phyloP scores from a whole-genome alignment of 2,113 vertebrate genomes.

The Marmota flaviventris region DNA sequence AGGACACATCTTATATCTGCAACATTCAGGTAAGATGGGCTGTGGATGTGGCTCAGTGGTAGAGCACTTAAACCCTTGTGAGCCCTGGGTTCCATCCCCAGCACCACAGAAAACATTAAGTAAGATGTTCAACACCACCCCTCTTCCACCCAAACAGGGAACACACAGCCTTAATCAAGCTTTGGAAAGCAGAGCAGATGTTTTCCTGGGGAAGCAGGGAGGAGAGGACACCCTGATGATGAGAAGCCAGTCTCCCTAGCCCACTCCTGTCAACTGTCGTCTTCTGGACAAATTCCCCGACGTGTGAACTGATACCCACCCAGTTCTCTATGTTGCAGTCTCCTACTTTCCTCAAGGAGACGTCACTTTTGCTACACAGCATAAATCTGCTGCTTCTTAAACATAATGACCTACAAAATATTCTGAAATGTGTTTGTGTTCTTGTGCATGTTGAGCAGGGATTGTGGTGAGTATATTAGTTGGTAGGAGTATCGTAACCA shows the following conservation, averaged over 20 bases:
- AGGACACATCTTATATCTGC: not conserved
- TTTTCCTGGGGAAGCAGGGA: too few species aligned
- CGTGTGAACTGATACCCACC: not conserved
- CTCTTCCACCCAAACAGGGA: not conserved
- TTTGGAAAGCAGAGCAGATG: too few species aligned
- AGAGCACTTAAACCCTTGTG: too few species aligned
- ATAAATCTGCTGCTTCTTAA: not conserved
- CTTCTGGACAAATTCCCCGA: too few species aligned
- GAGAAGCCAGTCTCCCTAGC: too few species aligned
- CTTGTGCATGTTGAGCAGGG: not conserved
- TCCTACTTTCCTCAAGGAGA: not conserved
- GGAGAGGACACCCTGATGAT: too few species aligned
- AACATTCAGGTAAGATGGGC: not conserved
- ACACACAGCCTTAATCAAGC: not conserved
- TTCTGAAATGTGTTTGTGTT: not conserved
- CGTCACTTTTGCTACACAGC: accelerated
- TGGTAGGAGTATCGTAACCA: not conserved
- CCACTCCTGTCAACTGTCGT: too few species aligned
- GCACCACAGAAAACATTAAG: too few species aligned
- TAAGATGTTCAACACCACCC: not conserved
- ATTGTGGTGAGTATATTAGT: not conserved
- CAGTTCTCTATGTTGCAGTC: too few species aligned
- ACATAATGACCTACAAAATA: not conserved
- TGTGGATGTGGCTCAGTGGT: too few species aligned
- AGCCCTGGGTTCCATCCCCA: too few species aligned